A percentile compares a stretch with the other conserved stretches of the same genome.
phyloP scores from a whole-genome alignment of 1,140 invertebrate genomes.

The Calliphora vicina region DNA sequence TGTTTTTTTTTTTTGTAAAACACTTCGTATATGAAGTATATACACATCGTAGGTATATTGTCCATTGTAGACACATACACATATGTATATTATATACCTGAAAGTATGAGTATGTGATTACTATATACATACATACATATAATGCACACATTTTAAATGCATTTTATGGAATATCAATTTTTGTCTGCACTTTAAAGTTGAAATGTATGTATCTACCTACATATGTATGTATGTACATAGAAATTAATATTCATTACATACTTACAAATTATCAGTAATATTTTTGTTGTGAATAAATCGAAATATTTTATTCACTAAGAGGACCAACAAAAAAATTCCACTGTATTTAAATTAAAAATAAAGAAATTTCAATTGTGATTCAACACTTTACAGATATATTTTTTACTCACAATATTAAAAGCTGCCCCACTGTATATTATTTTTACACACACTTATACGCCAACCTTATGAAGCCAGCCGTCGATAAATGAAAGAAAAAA shows the following conservation, averaged over 20 bases:
- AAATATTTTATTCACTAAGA: too few relatives aligned
- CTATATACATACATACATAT: neutral
- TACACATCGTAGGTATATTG: neutral
- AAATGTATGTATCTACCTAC: too few relatives aligned
- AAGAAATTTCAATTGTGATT: too few relatives aligned
- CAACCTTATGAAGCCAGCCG: constrained; percentile 17
- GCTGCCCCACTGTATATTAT: neutral
- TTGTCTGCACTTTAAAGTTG: too few relatives aligned
- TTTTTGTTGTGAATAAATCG: too few relatives aligned
- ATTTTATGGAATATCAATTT: neutral
- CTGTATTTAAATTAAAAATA: too few relatives aligned
- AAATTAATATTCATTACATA: too few relatives aligned
- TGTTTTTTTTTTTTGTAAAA: neutral
- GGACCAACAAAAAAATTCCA: too few relatives aligned
- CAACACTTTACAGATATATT: neutral
- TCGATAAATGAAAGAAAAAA: constrained; percentile 5
- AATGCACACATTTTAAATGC: neutral
- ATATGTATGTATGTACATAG: too few relatives aligned
- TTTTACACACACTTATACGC: constrained; percentile 5
- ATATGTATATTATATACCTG: neutral
- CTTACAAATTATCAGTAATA: too few relatives aligned
- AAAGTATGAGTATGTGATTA: neutral
- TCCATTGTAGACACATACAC: too few relatives aligned
- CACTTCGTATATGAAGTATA: neutral
- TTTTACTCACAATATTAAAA: constrained; percentile 2